Evolutionary conservation across 1,140 invertebrate species (phyloP), one percentile per base, ranked within the genome.

Genomic region (Eumaeus atala): DNA sequence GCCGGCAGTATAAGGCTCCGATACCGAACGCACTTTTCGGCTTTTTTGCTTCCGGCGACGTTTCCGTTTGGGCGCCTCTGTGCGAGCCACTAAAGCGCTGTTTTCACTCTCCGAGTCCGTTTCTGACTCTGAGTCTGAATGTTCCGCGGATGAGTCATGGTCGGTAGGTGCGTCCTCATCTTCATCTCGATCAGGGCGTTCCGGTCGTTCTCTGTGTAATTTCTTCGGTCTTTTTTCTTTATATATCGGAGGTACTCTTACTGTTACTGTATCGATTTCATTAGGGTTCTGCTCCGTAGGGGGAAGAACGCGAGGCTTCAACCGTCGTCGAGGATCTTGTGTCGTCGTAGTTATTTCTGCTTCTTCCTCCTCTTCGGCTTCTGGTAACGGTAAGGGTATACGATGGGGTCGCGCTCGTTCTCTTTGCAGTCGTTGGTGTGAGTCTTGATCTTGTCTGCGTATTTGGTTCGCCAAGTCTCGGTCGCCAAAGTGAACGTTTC

Each of bases 261-360:
- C 87, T 8, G 87, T 87, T 0, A 88, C 74, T 1, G 87, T 88
- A 49, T 88, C 87, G 7, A 88, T 88, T 61, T 87, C 77, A 11
- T 76, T 77, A 0, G 87, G 87, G 53, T 88, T 84, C 34, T 88
- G 79, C 57, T 88, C 85, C 0, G 85, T 87, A 0, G 85, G 87
- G 0, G 87, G 87, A 9, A 87, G 58, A 8, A 88, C 78, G 7
- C 82, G 75, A 0, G 87, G 85, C 37, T 73, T 72, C 12, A 88
- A 62, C 4, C 69, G 64, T 42, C 73, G 65, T 14, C 72, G 71
- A 1, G 85, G 87, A 53, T 87, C 77, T 54, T 87, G 76, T 0
- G 87, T 87, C 2, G 82, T 83, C 0, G 87, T 88, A 0, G 87
- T 88, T 12, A 66, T 56, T 63, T 88, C 87, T 3, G 62, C 58